phyloP scores from a whole-genome alignment of 92 coral and sea anemone species.

The Porites divaricata region DNA sequence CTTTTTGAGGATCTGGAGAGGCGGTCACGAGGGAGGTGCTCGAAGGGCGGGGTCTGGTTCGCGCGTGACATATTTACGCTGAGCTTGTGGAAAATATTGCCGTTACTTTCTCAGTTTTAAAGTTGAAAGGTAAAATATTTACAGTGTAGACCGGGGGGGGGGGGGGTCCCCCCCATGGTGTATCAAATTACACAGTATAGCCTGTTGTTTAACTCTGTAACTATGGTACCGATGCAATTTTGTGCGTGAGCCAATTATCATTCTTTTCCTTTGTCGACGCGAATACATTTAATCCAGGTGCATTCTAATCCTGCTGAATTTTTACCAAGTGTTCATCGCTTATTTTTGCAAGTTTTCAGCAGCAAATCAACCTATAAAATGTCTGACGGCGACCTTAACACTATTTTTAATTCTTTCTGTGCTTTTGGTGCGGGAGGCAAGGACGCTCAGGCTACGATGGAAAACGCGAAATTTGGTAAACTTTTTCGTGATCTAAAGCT shows the following conservation, averaged over 20 bases:
- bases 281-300: slow-evolving; percentile 7
- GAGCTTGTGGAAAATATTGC: no score
- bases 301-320: background rate
- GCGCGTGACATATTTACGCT: no score
- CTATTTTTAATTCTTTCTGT: slow-evolving; percentile 82
- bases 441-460: slow-evolving; percentile 77
- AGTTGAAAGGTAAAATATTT: no score
- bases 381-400: slow-evolving; percentile 70
- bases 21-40: no score
- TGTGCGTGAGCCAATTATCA: slow-evolving; percentile 35
- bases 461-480: slow-evolving; percentile 91
- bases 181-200: no score
- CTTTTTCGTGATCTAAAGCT: slow-evolving; percentile 87
- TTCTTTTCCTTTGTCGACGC: slow-evolving; percentile 10
- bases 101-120: no score
- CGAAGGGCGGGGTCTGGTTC: no score
- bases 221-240: slow-evolving; percentile 43
- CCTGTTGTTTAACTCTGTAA: slow-evolving; percentile 16
- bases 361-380: slow-evolving; percentile 20
- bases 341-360: background rate
- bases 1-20: no score
- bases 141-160: no score
- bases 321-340: background rate
- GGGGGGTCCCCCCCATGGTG: no score
- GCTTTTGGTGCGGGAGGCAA: slow-evolving; percentile 94